These are phyloP conservation scores for Therioaphis trifolii DNA, from an alignment of 2,888 invertebrate species.

Conservation along the genomic window DNA sequence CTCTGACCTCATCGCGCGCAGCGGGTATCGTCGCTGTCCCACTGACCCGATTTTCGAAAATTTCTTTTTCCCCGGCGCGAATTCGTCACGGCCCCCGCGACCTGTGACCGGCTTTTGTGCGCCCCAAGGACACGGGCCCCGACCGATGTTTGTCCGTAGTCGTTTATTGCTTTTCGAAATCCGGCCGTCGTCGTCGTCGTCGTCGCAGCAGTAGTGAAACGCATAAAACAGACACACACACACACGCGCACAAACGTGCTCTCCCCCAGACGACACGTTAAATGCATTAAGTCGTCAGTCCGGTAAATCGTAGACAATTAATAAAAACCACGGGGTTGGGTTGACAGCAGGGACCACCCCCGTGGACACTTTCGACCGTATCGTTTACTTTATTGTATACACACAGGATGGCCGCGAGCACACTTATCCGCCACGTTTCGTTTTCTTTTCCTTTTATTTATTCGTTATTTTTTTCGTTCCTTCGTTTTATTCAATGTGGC, in stretches of 20 bases:
- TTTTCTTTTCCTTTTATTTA: neutral
- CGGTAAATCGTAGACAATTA: conserved; percentile 61
- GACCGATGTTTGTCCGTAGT: neutral
- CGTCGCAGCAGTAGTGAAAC: neutral
- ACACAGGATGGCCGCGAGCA: conserved; percentile 18
- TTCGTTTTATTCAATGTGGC: neutral
- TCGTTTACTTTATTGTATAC: conserved; percentile 48
- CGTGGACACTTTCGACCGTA: conserved; percentile 32
- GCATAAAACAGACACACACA: conserved; percentile 32
- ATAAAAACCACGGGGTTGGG: conserved; percentile 60
- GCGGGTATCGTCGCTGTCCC: neutral
- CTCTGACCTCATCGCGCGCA: conserved; percentile 41
- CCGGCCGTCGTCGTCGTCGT: neutral
- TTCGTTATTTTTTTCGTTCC: neutral
- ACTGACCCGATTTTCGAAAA: conserved; percentile 42
- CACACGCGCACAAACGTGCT: conserved; percentile 34
- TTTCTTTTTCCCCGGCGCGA: neutral
- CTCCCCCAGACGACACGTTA: conserved; percentile 53
- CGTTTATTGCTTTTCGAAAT: neutral
- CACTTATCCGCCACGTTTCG: neutral
- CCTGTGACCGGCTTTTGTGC: neutral
- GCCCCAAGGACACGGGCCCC: neutral
- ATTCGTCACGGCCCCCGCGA: conserved; percentile 26
- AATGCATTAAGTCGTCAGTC: conserved; percentile 60
- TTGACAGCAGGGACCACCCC: conserved; percentile 62